Evolutionary conservation across 2,888 invertebrate genomes (phyloP), one percentile per base, ranked within the genome.

Genomic region (Drosophila prostipennis): DNA sequence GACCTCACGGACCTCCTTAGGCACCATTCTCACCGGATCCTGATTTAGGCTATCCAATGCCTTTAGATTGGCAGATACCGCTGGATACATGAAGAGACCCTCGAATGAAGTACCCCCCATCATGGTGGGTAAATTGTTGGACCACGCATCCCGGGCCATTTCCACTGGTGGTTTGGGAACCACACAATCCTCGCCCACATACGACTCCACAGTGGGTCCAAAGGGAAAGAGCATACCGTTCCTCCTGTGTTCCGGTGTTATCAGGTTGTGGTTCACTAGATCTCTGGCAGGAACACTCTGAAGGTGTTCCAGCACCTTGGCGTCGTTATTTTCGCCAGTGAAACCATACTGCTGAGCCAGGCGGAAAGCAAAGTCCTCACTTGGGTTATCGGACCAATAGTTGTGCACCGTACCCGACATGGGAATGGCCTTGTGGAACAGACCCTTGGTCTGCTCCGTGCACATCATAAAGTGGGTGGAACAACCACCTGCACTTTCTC

Each of bases 401-500:
- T 89, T 89, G 11, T 89, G 83, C 7, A 82, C 73, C 3, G 80
- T 77, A 0, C 91, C 91, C 3, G 91, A 92, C 91, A 90, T 91
- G 49, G 87, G 76, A 45, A 91, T 90, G 5, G 86, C 90, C 65
- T 90, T 91, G 65, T 91, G 90, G 32, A 91, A 92, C 4, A 91
- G 86, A 2, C 86, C 90, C 64, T 91, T 91, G 0, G 93, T 90
- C 80, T 92, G 90, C 32, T 93, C 92, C 0, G 93, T 93, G 19
- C 93, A 84, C 78, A 92, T 90, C 77, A 93, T 88, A 40, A 91
- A 92, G 78, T 93, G 93, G 0, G 92, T 91, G 3, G 92, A 90
- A 23, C 90, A 92, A 11, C 90, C 92, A 10, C 93, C 93, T 2
- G 93, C 93, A 73, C 93, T 93, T 67, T 93, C 92, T 0, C 93